Evolutionary conservation across 2,888 invertebrate genomes (phyloP).

Genomic region (Ornithoptera priamus): DNA sequence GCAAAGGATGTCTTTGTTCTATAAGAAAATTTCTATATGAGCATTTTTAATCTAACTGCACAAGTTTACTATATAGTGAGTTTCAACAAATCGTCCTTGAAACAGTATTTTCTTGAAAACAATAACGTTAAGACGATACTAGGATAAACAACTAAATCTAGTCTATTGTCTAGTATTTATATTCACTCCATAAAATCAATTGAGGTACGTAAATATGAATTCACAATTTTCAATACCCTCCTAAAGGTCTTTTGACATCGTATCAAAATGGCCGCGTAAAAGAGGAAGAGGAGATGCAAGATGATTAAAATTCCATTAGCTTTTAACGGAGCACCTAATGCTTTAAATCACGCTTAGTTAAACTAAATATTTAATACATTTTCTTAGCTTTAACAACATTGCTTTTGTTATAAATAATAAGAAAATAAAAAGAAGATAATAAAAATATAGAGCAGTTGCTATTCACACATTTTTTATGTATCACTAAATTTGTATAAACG

Average conservation of each 20-base stretch:
- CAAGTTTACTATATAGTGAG: too few relatives aligned
- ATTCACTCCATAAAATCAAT: not conserved
- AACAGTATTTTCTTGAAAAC: not conserved
- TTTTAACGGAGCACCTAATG: slow-evolving; percentile 1
- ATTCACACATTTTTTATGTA: too few relatives aligned
- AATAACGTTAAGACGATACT: not conserved
- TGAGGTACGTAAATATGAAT: not conserved
- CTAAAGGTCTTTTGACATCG: not conserved
- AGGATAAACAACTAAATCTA: not conserved
- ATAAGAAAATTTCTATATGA: too few relatives aligned
- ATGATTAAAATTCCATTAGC: slow-evolving; percentile 16
- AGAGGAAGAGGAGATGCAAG: not conserved
- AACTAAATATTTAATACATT: not conserved
- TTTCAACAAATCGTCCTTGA: too few relatives aligned
- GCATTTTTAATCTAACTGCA: too few relatives aligned
- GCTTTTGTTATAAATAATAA: not conserved
- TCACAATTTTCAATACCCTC: not conserved
- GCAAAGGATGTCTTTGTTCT: too few relatives aligned
- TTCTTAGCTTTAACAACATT: not conserved
- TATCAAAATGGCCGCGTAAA: slow-evolving; percentile 1
- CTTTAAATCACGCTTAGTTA: not conserved
- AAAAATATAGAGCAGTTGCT: too few relatives aligned
- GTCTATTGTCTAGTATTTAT: not conserved
- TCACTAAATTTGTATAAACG: too few relatives aligned
- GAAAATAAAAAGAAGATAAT: too few relatives aligned